Evolutionary conservation across 2,113 vertebrate genomes (phyloP).

Genomic region (Pyxicephalus adspersus): DNA sequence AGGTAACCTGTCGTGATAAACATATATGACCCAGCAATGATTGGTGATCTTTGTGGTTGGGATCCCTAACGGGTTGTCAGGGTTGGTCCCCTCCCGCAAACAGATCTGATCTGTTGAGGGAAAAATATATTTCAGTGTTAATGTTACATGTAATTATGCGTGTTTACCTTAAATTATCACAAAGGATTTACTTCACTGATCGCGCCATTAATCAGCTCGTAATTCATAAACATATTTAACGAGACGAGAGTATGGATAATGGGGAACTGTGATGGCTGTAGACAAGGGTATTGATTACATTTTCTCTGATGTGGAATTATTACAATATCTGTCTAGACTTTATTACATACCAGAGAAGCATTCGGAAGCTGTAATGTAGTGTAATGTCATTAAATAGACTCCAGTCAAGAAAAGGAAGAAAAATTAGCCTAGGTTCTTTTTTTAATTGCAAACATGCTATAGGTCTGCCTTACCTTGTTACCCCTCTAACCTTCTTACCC

Average conservation of each 20-base stretch:
- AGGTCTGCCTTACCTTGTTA: too few species aligned
- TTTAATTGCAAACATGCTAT: too few species aligned
- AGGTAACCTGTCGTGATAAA: too few species aligned
- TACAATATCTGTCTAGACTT: not conserved
- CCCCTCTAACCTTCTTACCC: too few species aligned
- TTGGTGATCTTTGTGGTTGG: too few species aligned
- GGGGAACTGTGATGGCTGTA: not conserved
- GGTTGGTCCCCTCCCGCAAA: too few species aligned
- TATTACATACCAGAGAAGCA: not conserved
- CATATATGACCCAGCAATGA: too few species aligned
- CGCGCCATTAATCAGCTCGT: not conserved
- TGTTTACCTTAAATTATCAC: constrained; percentile 16
- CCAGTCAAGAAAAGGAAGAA: not conserved
- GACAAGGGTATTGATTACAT: not conserved
- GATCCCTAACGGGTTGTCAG: too few species aligned
- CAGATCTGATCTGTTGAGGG: not conserved
- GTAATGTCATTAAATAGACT: not conserved
- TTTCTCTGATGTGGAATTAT: not conserved
- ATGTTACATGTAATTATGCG: not conserved
- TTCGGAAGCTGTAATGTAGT: not conserved
- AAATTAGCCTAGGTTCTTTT: too few species aligned
- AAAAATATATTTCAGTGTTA: not conserved
- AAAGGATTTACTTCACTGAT: not conserved
- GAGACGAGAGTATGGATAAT: not conserved
- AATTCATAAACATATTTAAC: not conserved